Base-by-base conservation (phyloP, 2,113 vertebrate species). In the Eurypyga helias region DNA sequence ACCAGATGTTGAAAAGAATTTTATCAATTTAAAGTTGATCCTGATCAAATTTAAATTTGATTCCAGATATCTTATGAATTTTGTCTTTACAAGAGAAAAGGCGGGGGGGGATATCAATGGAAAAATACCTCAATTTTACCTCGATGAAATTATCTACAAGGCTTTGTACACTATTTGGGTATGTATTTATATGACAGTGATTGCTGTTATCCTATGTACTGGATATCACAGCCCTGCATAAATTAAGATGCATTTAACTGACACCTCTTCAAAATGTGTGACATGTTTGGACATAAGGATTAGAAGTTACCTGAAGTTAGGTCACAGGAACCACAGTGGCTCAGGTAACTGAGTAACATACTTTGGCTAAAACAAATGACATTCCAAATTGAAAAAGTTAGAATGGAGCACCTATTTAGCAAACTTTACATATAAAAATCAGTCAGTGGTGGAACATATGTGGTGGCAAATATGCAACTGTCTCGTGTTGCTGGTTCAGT, bases 181-280 rank as follows among this genome's bases (percentile, higher is more conserved):
- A 49, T 0, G 0, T 26, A 90, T 58, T 83, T 54, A 65, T 10
- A 78, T 15, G 11, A 55, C 0, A 83, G 31, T 4, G 8, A 29
- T 8, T 28, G 23, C 25, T 83, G 45, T 31, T 60, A 55, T 23
- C 65, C 43, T 57, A 48, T 28, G 17, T 31, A 78, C 7, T 43
- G 23, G 38, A 36, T 49, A 83, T 55, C 23, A 70, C 31, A 95
- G 55, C 6, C 25, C 33, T 83, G 29, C 10, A 73, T 31, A 69
- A 66, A 83, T 43, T 31, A 90, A 79, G 17, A 82, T 33, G 28
- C 11, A 38, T 70, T 75, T 57, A 75, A 21, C 3, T 49, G 14
- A 60, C 23, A 73, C 10, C 14, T 57, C 34, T 45, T 75, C 52
- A 82, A 81, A 41, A 67, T 0, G 2, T 1, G 5, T 46, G 12